phyloP scores from a whole-genome alignment of 1,140 invertebrate species.

The Drosophila setifemur region DNA sequence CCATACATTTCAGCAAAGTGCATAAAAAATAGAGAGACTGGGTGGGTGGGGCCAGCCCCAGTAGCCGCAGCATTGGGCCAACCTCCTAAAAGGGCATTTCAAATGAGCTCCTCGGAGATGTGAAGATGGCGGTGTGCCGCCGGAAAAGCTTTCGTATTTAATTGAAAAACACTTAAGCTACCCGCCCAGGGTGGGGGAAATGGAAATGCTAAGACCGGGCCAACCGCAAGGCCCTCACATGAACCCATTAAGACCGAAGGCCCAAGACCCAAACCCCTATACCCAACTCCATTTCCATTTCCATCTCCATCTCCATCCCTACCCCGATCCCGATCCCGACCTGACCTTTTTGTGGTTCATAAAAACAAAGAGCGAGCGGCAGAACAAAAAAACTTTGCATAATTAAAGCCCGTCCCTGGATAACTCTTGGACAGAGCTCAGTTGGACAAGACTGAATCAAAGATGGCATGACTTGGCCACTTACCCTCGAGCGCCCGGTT shows the following conservation, averaged over 20 bases:
- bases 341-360: slow-evolving; percentile 32
- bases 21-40: slow-evolving; percentile 7
- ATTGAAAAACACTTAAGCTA: slow-evolving; percentile 76
- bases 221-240: slow-evolving; percentile 47
- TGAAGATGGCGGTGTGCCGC: slow-evolving; percentile 31
- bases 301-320: no score
- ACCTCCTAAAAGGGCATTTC: slow-evolving; percentile 52
- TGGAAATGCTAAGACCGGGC: slow-evolving; percentile 39
- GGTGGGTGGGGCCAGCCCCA: background rate
- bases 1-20: slow-evolving; percentile 8
- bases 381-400: slow-evolving; percentile 72
- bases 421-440: slow-evolving; percentile 22
- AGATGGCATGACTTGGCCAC: slow-evolving; percentile 62
- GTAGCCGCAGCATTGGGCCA: slow-evolving; percentile 13
- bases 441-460: slow-evolving; percentile 52
- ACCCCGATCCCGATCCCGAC: background rate
- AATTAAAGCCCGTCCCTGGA: slow-evolving; percentile 46
- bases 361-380: slow-evolving; percentile 36
- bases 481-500: slow-evolving; percentile 95
- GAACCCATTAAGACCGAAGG: slow-evolving; percentile 7
- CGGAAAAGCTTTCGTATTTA: slow-evolving; percentile 43
- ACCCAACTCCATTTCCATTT: no score
- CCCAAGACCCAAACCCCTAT: slow-evolving; percentile 8
- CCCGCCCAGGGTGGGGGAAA: slow-evolving; percentile 14
- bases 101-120: slow-evolving; percentile 55